Evolutionary conservation across 1,140 invertebrate species (phyloP).

Genomic region (Ptiloglossa arizonensis): DNA sequence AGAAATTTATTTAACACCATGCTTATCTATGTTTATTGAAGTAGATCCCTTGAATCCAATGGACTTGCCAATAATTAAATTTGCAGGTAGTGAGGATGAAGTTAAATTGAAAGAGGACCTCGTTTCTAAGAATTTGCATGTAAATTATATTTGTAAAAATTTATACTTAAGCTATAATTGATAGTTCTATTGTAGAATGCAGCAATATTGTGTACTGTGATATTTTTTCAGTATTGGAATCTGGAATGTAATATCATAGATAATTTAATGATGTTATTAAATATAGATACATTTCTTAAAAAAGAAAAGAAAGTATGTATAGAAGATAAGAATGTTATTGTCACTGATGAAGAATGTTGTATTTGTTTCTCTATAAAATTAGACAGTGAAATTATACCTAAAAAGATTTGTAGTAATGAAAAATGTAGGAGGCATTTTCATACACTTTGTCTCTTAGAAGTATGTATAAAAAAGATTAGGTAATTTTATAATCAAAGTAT

Average conservation of each 20-base stretch:
- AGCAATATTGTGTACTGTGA: neutral
- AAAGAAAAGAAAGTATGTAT: constrained; percentile 14
- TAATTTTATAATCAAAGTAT: constrained; percentile 25
- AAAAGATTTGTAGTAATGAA: constrained; percentile 76
- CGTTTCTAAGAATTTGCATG: constrained; percentile 68
- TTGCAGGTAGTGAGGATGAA: constrained; percentile 74
- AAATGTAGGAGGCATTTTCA: constrained; percentile 77
- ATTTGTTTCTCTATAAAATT: constrained; percentile 77
- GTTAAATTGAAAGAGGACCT: constrained; percentile 67
- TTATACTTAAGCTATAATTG: neutral
- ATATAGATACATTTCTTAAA: constrained; percentile 72
- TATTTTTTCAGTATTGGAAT: constrained; percentile 75
- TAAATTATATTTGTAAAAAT: constrained; percentile 27
- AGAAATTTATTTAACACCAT: constrained; percentile 73
- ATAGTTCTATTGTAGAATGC: constrained; percentile 7
- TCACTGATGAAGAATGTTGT: constrained; percentile 77
- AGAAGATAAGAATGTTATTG: constrained; percentile 52
- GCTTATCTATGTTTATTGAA: constrained; percentile 74
- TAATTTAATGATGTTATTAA: constrained; percentile 72
- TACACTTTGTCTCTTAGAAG: constrained; percentile 73
- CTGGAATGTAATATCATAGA: constrained; percentile 64
- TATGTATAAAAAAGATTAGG: constrained; percentile 43
- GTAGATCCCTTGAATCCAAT: constrained; percentile 70
- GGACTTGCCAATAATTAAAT: constrained; percentile 73
- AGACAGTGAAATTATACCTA: constrained; percentile 67